Conservation (phyloP, 2,888 invertebrate species). For the Lepas anatifera region DNA sequence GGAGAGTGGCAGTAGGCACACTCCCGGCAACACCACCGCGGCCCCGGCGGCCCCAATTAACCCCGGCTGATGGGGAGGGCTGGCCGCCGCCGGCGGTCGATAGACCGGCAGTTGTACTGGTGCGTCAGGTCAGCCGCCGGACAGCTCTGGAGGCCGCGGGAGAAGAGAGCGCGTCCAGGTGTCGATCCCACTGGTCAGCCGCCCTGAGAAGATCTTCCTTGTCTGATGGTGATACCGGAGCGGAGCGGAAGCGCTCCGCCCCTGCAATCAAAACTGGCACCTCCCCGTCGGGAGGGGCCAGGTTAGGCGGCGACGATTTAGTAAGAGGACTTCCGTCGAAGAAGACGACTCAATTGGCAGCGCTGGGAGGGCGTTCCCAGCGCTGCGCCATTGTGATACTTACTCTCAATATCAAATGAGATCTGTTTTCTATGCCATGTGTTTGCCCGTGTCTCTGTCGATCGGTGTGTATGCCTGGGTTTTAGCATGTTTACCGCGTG, state of each 20-base stretch:
- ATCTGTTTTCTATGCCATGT: background rate
- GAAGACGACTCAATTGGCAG: too few species aligned
- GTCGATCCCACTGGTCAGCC: background rate
- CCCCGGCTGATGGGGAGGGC: too few species aligned
- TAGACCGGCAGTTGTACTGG: too few species aligned
- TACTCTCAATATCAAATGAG: background rate
- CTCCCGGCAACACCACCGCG: too few species aligned
- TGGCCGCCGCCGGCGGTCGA: too few species aligned
- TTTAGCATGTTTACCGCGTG: background rate
- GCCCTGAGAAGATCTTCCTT: too few species aligned
- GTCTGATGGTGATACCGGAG: too few species aligned
- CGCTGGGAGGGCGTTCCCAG: background rate
- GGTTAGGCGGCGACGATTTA: background rate
- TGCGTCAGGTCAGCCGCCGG: too few species aligned
- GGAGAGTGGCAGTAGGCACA: slow-evolving; percentile 24
- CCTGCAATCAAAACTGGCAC: background rate
- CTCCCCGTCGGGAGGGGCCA: background rate
- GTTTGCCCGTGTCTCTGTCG: background rate
- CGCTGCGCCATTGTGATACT: background rate
- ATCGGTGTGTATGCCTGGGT: background rate
- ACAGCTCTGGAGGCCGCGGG: too few species aligned
- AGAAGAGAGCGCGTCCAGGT: too few species aligned
- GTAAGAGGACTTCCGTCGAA: too few species aligned
- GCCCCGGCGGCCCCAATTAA: too few species aligned
- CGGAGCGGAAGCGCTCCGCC: background rate